phyloP scores from a whole-genome alignment of 2,888 invertebrate species.

The Carabus problematicus region DNA sequence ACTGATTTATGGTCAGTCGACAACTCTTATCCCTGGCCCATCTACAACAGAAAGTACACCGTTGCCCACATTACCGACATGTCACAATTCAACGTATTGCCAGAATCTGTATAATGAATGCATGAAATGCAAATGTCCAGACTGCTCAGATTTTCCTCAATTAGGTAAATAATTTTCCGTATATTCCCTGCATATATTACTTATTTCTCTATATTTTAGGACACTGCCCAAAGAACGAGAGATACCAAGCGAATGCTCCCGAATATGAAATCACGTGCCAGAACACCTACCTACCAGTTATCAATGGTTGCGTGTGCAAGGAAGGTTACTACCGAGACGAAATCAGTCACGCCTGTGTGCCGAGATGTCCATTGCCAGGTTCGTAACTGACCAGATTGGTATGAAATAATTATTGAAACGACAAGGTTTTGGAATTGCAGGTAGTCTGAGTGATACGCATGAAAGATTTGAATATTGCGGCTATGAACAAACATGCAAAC shows the following conservation, averaged over 20 bases:
- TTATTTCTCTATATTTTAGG: slow-evolving; percentile 14
- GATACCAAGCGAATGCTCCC: slow-evolving; percentile 13
- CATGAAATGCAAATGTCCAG: slow-evolving; percentile 24
- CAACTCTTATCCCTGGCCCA: too few species aligned
- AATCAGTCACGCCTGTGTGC: slow-evolving; percentile 30
- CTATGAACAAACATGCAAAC: slow-evolving; percentile 22
- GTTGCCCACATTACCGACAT: too few species aligned
- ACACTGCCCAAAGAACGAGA: slow-evolving; percentile 24
- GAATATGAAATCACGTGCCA: slow-evolving; percentile 34
- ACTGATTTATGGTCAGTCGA: too few species aligned
- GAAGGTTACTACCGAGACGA: slow-evolving; percentile 28
- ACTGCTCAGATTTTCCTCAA: slow-evolving; percentile 4
- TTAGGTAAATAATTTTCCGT: slow-evolving; percentile 10
- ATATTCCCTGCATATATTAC: not conserved
- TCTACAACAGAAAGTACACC: too few species aligned
- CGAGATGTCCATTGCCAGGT: slow-evolving; percentile 30
- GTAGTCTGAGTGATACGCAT: slow-evolving; percentile 28
- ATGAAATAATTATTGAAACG: slow-evolving; percentile 3
- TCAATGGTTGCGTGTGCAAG: slow-evolving; percentile 26
- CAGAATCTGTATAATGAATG: slow-evolving; percentile 24
- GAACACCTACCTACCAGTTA: slow-evolving; percentile 25
- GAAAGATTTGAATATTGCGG: slow-evolving; percentile 36
- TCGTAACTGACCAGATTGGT: not conserved
- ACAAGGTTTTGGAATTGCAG: slow-evolving; percentile 19
- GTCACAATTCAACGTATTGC: slow-evolving; percentile 19